Conservation (phyloP, 2,888 invertebrate genomes). For the Drosophila subsilvestris region DNA sequence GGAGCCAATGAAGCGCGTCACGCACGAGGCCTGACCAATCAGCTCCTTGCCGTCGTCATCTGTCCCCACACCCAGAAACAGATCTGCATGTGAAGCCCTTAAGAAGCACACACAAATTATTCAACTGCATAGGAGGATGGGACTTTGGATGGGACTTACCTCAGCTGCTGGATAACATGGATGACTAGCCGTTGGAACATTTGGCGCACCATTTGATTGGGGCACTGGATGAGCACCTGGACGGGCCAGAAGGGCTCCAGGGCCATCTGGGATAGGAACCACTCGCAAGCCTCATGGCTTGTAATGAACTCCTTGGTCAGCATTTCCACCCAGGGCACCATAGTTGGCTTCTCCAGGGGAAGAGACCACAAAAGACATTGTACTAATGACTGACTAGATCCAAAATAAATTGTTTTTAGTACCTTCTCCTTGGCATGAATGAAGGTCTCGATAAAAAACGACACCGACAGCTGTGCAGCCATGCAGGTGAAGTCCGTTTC, state of each 20-base stretch:
- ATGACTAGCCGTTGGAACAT: constrained; percentile 98
- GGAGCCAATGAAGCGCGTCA: constrained; percentile 96
- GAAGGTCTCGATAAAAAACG: constrained; percentile 97
- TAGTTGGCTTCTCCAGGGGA: constrained; percentile 88
- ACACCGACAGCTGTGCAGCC: constrained; percentile 94
- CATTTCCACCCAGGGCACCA: constrained; percentile 98
- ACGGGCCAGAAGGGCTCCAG: constrained; percentile 98
- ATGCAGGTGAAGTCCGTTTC: constrained; percentile 92
- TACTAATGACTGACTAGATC: neutral
- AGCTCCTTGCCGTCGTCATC: constrained; percentile 84
- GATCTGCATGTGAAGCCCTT: constrained; percentile 86
- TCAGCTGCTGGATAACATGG: constrained; percentile 95
- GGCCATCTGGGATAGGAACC: constrained; percentile 97
- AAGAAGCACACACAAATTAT: constrained; percentile 8
- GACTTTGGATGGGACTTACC: constrained; percentile 84
- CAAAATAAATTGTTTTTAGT: constrained; percentile 32
- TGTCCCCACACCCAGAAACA: constrained; percentile 86
- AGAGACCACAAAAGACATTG: constrained; percentile 1
- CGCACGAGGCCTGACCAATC: constrained; percentile 92
- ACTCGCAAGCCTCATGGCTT: constrained; percentile 94
- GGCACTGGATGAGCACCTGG: constrained; percentile 96
- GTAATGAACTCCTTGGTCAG: constrained; percentile 97
- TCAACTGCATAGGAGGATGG: neutral
- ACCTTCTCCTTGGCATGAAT: constrained; percentile 98
- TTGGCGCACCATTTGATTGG: constrained; percentile 98